Conservation (phyloP, 2,888 invertebrate genomes). For the Abrostola tripartita region DNA sequence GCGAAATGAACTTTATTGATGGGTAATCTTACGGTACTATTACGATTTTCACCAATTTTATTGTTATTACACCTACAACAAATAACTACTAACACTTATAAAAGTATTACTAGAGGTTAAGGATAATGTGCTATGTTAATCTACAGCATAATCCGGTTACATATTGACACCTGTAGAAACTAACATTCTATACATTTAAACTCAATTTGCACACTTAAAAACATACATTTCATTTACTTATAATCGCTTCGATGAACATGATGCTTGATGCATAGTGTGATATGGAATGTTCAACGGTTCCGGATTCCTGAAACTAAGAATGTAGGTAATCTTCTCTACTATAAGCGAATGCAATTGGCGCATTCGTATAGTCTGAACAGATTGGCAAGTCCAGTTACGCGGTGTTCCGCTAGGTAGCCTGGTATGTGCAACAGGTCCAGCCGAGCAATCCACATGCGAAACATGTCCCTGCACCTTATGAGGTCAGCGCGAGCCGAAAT, state of each 20-base stretch:
- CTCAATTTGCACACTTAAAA: background rate
- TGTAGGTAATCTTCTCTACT: background rate
- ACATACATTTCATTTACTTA: too few relatives aligned
- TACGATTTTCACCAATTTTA: background rate
- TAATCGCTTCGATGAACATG: too few relatives aligned
- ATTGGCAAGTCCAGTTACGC: conserved; percentile 71
- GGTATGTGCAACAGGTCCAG: conserved; percentile 72
- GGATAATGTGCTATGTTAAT: conserved; percentile 7
- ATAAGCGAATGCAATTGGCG: conserved; percentile 35
- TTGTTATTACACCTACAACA: conserved; percentile 6
- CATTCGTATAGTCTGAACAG: conserved; percentile 37
- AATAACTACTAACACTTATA: background rate
- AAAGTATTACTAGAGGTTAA: background rate
- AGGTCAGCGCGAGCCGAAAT: conserved; percentile 26
- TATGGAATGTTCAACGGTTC: background rate
- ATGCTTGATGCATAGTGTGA: background rate
- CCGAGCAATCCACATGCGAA: conserved; percentile 65
- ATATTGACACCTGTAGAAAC: conserved; percentile 10
- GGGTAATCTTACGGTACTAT: conserved; percentile 1
- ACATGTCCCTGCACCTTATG: conserved; percentile 42
- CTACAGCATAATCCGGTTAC: conserved; percentile 2
- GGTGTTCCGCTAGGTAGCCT: conserved; percentile 78
- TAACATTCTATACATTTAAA: conserved; percentile 4
- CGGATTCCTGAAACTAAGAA: background rate
- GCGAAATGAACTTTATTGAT: conserved; percentile 4